phyloP scores from a whole-genome alignment of 2,113 vertebrate genomes.

The Albula goreensis region DNA sequence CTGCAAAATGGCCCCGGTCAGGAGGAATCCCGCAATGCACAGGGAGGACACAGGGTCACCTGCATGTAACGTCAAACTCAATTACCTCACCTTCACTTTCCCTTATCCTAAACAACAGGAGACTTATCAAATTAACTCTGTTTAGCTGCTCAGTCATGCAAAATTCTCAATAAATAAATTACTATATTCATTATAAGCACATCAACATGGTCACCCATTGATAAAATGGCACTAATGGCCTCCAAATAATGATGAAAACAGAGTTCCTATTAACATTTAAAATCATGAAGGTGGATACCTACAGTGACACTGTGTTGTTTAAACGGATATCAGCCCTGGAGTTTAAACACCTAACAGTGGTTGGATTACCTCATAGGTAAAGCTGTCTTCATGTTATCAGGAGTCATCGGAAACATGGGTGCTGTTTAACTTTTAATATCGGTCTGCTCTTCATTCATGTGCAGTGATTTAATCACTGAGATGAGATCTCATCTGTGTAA shows the following conservation, averaged over 20 bases:
- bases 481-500: conserved; percentile 6
- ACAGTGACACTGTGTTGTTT: neutral
- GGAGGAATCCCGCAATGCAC: conserved; percentile 14
- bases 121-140: neutral
- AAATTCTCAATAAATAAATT: neutral
- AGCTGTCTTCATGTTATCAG: neutral
- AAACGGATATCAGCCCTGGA: neutral
- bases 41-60: neutral
- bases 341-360: neutral
- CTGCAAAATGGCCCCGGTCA: conserved; percentile 1
- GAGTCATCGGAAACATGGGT: neutral
- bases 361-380: neutral
- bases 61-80: neutral
- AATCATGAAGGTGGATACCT: neutral
- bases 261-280: neutral
- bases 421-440: neutral
- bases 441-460: neutral
- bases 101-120: neutral
- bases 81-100: neutral
- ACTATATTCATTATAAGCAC: neutral
- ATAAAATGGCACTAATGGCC: neutral
- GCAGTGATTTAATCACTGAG: neutral
- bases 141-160: neutral
- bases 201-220: neutral
- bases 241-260: neutral